Evolutionary conservation across 2,797 vertebrate genomes (phyloP).

Genomic region (Tolypeutes matacus): DNA sequence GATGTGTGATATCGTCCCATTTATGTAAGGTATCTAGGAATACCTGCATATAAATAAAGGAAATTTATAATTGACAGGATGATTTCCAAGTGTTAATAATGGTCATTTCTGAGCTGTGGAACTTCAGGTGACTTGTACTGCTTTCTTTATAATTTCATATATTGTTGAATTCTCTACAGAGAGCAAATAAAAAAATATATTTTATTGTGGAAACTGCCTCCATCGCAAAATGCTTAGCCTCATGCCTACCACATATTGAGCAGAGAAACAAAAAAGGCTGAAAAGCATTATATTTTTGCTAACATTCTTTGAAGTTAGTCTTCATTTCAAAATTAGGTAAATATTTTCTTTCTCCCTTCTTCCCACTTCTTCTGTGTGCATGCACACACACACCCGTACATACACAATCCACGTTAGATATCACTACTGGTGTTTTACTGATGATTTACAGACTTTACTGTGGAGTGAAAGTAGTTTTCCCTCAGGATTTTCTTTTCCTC

Average conservation of each 20-base stretch:
- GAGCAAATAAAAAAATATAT: background rate
- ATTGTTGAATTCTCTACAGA: background rate
- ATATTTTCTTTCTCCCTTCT: background rate
- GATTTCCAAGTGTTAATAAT: background rate
- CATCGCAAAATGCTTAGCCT: background rate
- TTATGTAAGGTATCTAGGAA: background rate
- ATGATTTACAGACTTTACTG: too few relatives aligned
- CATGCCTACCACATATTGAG: background rate
- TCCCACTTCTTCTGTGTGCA: background rate
- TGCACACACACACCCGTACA: too few relatives aligned
- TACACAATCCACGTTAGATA: background rate
- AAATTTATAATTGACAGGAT: background rate
- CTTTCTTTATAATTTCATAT: background rate
- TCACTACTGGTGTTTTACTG: background rate
- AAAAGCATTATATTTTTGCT: background rate
- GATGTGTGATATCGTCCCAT: too few relatives aligned
- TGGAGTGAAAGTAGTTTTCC: background rate
- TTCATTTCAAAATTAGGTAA: slow-evolving; percentile 31
- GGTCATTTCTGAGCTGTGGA: background rate
- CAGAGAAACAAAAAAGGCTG: background rate
- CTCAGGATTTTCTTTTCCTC: background rate
- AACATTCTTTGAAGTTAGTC: background rate
- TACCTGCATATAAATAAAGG: background rate
- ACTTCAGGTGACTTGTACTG: background rate
- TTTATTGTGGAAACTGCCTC: background rate